Base-by-base conservation (phyloP, 2,888 invertebrate genomes). In the Melinaea marsaeus region DNA sequence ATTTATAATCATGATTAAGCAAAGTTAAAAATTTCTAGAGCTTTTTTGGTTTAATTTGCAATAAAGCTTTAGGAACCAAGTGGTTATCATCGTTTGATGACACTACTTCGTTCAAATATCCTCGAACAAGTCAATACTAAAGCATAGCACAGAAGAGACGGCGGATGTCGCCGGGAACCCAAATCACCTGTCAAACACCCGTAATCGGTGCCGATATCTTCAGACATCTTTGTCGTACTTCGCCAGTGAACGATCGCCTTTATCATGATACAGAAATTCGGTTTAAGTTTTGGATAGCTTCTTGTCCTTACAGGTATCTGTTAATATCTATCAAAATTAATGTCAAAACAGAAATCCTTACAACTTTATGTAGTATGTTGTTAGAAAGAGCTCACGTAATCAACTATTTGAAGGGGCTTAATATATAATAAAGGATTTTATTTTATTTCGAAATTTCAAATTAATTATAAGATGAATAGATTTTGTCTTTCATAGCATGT, bases 141-240 rank as follows among this genome's bases (percentile, higher is more conserved):
- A 51, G 51, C 51, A 32, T 51, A 32, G 51, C 3, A 55, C 63
- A 67, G 72, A 69, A 70, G 71, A 75, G 75, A 69, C 73, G 75
- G 71, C 85, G 87, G 87, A 88, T 84, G 76, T 79, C 79, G 80
- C 80, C 75, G 70, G 71, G 79, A 81, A 90, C 90, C 90, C 88
- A 86, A 88, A 89, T 90, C 90, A 90, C 77, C 80, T 90, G 90
- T 90, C 90, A 87, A 85, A 85, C 74, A 81, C 82, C 83, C 73
- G 75, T 82, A 84, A 87, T 86, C 84, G 78, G 73, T 63, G 70
- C 66, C 74, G 75, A 74, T 80, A 86, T 87, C 87, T 80, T 74
- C 79, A 83, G 86, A 85, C 86, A 73, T 86, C 88, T 85, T 86
- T 88, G 88, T 86, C 79, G 75, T 66, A 81, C 80, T 84, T 84